Base-by-base conservation (phyloP, 1,140 invertebrate species). In the Aphelenchoides fujianensis region DNA sequence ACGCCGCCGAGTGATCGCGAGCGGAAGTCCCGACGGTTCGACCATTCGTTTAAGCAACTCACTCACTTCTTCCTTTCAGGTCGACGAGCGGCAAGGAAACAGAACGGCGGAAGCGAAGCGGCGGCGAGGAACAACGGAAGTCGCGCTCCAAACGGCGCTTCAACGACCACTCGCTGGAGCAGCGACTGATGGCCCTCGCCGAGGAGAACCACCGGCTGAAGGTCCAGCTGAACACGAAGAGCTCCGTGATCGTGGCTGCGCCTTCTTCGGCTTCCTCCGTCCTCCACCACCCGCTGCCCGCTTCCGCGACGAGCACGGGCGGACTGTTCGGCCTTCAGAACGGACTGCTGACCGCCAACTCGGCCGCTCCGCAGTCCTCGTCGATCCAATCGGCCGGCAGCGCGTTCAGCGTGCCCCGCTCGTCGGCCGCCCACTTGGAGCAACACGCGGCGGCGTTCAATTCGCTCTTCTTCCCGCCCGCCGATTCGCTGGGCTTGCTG, bases 1-100 rank as follows among this genome's bases (percentile, higher is more conserved):
- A 48, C 41, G 23, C 41, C 41, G 41, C 41, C 41, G 41, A 48
- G 41, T 48, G 41, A 48, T 48, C n/a, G n/a, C n/a, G n/a, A n/a
- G n/a, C n/a, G n/a, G n/a, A n/a, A n/a, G n/a, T n/a, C n/a, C n/a
- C n/a, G n/a, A n/a, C n/a, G n/a, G n/a, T n/a, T n/a, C n/a, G n/a
- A n/a, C n/a, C n/a, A n/a, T n/a, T n/a, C n/a, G n/a, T n/a, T n/a
- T n/a, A n/a, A n/a, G n/a, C n/a, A n/a, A n/a, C n/a, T n/a, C n/a
- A n/a, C n/a, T n/a, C n/a, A n/a, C n/a, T n/a, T n/a, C n/a, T n/a
- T n/a, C n/a, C n/a, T n/a, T n/a, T n/a, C n/a, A n/a, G n/a, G n/a
- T n/a, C n/a, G n/a, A n/a, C n/a, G n/a, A n/a, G n/a, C n/a, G n/a
- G n/a, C n/a, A n/a, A n/a, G n/a, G n/a, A n/a, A n/a, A n/a, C n/a